Evolutionary conservation across 1,140 invertebrate species (phyloP).

Genomic region (Conus betulinus): DNA sequence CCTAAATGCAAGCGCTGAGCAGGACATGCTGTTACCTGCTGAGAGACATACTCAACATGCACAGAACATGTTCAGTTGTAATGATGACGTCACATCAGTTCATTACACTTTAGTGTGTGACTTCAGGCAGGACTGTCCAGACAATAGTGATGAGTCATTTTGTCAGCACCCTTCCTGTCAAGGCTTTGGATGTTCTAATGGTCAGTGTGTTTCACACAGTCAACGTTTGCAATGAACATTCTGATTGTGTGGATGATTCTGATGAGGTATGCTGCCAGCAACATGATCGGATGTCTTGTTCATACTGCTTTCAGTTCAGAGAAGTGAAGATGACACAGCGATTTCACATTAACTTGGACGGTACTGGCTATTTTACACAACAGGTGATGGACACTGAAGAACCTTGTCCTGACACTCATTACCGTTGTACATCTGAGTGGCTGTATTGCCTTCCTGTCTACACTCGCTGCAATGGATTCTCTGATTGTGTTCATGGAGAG

Average conservation of each 20-base stretch:
- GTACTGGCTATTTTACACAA: not conserved
- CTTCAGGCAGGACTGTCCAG: constrained; percentile 7
- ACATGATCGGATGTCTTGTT: not conserved
- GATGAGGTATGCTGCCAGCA: not conserved
- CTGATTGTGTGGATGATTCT: not conserved
- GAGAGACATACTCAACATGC: too few relatives aligned
- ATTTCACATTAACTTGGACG: not conserved
- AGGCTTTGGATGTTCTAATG: not conserved
- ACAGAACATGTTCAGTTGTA: not conserved
- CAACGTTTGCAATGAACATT: not conserved
- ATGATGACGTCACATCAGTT: not conserved
- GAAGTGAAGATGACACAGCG: not conserved
- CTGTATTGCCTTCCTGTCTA: not conserved
- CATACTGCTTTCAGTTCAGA: not conserved
- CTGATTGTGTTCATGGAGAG: not conserved
- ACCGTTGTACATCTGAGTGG: not conserved
- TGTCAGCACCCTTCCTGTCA: not conserved
- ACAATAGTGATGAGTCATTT: not conserved
- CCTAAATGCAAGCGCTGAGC: not conserved
- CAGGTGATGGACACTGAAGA: not conserved
- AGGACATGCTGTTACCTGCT: too few relatives aligned
- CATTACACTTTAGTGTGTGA: constrained; percentile 19
- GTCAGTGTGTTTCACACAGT: not conserved
- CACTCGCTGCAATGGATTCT: not conserved
- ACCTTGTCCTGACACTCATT: not conserved